Base-by-base conservation (phyloP, 2,797 vertebrate species). In the Clarias platycephalus region DNA sequence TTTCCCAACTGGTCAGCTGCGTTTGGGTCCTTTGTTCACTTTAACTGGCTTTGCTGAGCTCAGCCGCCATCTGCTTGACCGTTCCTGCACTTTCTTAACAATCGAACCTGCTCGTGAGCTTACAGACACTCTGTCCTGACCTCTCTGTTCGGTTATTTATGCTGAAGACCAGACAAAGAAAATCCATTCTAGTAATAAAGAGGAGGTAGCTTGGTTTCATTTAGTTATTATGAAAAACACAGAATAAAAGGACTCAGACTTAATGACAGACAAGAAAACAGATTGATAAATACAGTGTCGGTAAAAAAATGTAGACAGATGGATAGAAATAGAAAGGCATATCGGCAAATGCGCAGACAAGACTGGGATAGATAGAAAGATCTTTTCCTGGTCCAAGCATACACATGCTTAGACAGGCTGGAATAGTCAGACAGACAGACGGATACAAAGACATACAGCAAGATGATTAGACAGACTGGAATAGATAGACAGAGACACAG, bases 21-120 rank as follows among this genome's bases (percentile, higher is more conserved):
- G 31, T 34, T 62, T 26, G 57, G n/a, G 76, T 62, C 44, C 24
- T 64, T 49, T 75, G 49, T 75, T 57, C 64, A 81, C 77, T 80
- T 80, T 49, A 68, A n/a, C 12, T 79, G 80, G 84, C 60, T 49
- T 55, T 64, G 86, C 79, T 57, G 77, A 70, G 49, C 31, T 68
- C 64, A 81, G 64, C 80, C 55, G 49, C 80, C 66, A 81, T 70
- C 63, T 81, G 80, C 53, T 6, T 5, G 0, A 13, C 12, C 15
- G 24, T 81, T 81, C 37, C 80, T 58, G 28, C 28, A 81, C 44
- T 81, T 67, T 31, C 31, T 68, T 15, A 6, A 68, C 64, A 16
- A 81, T 37, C 7, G 1, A 81, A 57, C 49, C 5, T 34, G 49
- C 16, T 81, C 34, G n/a, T 26, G 60, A 76, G 74, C 55, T 79